Conservation (phyloP, 2,888 invertebrate species). For the Phasia obesa region DNA sequence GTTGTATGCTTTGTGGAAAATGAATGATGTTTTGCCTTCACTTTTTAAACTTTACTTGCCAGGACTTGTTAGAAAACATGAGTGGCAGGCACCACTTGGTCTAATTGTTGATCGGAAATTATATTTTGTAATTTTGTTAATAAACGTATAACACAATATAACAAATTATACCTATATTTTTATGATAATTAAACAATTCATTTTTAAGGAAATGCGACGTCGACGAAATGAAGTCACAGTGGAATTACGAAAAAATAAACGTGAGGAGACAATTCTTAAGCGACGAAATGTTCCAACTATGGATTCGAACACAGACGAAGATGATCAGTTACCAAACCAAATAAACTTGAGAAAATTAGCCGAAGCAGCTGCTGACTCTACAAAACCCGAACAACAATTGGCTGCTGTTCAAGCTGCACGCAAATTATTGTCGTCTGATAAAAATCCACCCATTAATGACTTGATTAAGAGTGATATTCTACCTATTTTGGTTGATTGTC, state of each 20-base stretch:
- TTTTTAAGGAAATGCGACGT: constrained; percentile 95
- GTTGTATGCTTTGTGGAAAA: too few species aligned
- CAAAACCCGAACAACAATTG: constrained; percentile 91
- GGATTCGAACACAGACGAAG: constrained; percentile 91
- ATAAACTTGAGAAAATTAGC: constrained; percentile 92
- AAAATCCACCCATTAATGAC: constrained; percentile 99
- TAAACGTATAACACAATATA: too few species aligned
- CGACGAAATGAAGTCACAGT: constrained; percentile 98
- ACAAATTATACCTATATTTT: not conserved
- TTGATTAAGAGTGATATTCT: constrained; percentile 96
- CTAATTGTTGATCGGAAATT: too few species aligned
- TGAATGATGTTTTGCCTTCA: too few species aligned
- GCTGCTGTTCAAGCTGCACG: constrained; percentile 97
- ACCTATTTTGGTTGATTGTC: constrained; percentile 95
- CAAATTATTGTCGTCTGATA: constrained; percentile 97
- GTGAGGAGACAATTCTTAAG: constrained; percentile 98
- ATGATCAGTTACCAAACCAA: constrained; percentile 87
- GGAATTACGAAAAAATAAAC: constrained; percentile 98
- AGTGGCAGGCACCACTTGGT: too few species aligned
- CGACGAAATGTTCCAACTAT: constrained; percentile 96
- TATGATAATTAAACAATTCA: not conserved
- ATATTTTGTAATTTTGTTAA: too few species aligned
- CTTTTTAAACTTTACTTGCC: too few species aligned
- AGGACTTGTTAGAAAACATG: too few species aligned
- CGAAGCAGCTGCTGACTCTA: constrained; percentile 91